Evolutionary conservation across 2,113 vertebrate species (phyloP).

Genomic region (Kryptolebias marmoratus): DNA sequence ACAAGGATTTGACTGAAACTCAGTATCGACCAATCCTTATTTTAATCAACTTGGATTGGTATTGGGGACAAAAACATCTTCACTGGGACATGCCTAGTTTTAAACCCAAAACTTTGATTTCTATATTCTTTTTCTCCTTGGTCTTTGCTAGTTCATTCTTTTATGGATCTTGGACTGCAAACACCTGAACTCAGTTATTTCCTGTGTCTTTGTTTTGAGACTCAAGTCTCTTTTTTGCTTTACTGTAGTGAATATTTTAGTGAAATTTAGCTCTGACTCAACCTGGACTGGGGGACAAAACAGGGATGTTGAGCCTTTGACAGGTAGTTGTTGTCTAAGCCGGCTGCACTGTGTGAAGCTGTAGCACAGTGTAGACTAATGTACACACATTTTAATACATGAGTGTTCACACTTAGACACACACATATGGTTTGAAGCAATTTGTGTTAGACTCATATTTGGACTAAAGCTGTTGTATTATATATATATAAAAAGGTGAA

Average conservation of each 20-base stretch:
- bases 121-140: not conserved
- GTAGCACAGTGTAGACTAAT: constrained; percentile 17
- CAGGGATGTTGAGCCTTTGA: constrained; percentile 57
- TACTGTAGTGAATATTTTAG: constrained; percentile 43
- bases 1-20: too few relatives aligned
- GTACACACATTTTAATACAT: constrained; percentile 15
- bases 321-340: constrained; percentile 49
- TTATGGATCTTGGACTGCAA: constrained; percentile 5
- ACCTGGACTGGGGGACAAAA: constrained; percentile 35
- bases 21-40: too few relatives aligned
- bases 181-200: constrained; percentile 34
- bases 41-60: too few relatives aligned
- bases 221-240: not conserved
- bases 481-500: not conserved
- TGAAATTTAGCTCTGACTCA: constrained; percentile 53
- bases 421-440: constrained; percentile 9
- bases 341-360: constrained; percentile 29
- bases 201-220: constrained; percentile 10
- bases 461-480: constrained; percentile 23
- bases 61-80: too few relatives aligned
- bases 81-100: too few relatives aligned
- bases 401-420: constrained; percentile 1
- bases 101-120: too few relatives aligned
- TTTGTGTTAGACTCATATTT: constrained; percentile 17
- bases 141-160: not conserved